Percentiles rank a stretch among this genome's conserved stretches.
These are phyloP conservation scores for Merluccius polli DNA, from an alignment of 2,797 vertebrate genomes.

Conservation along the genomic window DNA sequence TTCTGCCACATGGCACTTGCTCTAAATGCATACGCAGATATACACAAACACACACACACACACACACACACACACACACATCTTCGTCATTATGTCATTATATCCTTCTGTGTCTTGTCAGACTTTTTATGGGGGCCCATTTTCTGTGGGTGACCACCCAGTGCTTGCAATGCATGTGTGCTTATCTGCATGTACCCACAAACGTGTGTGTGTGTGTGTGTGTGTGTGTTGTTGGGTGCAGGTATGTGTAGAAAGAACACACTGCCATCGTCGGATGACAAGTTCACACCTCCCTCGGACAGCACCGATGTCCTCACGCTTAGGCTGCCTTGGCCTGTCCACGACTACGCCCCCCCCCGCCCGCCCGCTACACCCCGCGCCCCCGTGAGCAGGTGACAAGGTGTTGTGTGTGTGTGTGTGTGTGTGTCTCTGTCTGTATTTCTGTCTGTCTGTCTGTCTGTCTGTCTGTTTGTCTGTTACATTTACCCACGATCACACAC, in stretches of 20 bases:
- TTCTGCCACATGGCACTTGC: constrained; percentile 45
- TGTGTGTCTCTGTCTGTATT: no score
- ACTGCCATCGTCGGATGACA: background rate
- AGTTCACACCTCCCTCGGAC: background rate
- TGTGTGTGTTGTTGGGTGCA: constrained; percentile 29
- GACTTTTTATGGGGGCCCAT: no score
- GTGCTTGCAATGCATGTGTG: no score
- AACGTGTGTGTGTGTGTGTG: constrained; percentile 19
- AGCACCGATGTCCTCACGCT: background rate
- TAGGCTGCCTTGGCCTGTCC: background rate
- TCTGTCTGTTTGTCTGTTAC: background rate
- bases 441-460: no score
- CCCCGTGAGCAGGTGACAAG: background rate
- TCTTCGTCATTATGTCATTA: no score
- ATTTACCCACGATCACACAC: background rate
- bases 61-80: background rate
- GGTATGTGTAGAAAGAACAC: background rate
- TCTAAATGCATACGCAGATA: background rate
- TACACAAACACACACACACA: background rate
- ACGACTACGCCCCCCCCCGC: background rate
- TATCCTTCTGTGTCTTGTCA: no score
- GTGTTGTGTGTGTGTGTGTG: no score
- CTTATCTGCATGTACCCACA: constrained; percentile 18
- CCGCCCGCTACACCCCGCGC: background rate
- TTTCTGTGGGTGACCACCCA: background rate